phyloP scores from a whole-genome alignment of 2,797 vertebrate genomes.

The Gadopsis marmoratus region DNA sequence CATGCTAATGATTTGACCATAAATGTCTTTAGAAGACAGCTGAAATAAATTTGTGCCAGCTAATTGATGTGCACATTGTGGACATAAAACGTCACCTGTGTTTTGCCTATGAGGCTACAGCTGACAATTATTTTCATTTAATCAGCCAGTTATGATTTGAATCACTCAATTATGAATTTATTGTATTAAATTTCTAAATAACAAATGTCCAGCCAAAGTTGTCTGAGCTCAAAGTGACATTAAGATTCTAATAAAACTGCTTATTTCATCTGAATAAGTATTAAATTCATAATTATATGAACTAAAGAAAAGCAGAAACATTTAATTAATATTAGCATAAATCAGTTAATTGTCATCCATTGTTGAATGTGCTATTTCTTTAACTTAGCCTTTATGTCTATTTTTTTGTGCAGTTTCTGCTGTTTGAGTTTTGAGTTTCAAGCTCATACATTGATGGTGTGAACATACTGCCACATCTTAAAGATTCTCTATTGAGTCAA shows the following conservation, averaged over 20 bases:
- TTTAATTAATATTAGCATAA: background rate
- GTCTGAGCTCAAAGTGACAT: background rate
- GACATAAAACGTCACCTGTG: background rate
- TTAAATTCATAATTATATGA: background rate
- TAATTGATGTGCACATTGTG: constrained; percentile 4
- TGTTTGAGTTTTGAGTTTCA: background rate
- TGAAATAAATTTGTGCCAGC: constrained; percentile 5
- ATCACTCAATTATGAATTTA: constrained; percentile 6
- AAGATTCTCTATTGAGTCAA: background rate
- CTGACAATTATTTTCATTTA: constrained; percentile 10
- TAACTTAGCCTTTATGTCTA: too few species aligned
- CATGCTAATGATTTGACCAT: background rate
- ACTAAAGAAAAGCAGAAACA: background rate
- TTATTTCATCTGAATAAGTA: background rate
- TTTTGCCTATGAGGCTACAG: background rate
- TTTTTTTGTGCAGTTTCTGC: background rate
- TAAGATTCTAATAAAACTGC: background rate
- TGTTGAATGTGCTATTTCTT: background rate
- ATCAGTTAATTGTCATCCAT: background rate
- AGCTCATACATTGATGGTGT: background rate
- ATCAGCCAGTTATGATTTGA: background rate
- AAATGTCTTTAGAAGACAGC: background rate
- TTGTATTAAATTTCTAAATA: background rate
- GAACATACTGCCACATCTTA: background rate
- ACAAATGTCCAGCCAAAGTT: background rate